phyloP scores from a whole-genome alignment of 1,140 invertebrate genomes.

The Drosophila micromelanica region DNA sequence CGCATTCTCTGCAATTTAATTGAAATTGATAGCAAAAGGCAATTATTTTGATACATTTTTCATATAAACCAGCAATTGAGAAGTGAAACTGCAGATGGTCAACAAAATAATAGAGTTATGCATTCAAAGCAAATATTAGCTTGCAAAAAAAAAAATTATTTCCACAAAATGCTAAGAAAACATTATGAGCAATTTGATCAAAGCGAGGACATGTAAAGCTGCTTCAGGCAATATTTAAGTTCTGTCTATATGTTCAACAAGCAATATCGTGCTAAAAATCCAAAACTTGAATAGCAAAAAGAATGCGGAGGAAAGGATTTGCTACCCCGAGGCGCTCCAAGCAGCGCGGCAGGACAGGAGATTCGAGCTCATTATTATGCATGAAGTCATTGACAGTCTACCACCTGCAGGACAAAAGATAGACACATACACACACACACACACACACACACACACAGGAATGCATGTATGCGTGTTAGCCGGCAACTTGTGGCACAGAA shows the following conservation, averaged over 20 bases:
- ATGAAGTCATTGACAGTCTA: constrained; percentile 78
- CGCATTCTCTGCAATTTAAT: constrained; percentile 51
- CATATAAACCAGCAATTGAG: constrained; percentile 6
- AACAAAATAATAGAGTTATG: constrained; percentile 62
- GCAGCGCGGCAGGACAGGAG: constrained; percentile 16
- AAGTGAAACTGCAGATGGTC: constrained; percentile 31
- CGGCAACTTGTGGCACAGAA: constrained; percentile 56
- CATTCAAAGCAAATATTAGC: constrained; percentile 66
- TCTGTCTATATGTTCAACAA: constrained; percentile 51
- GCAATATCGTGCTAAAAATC: constrained; percentile 72
- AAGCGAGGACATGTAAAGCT: constrained; percentile 48
- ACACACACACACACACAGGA: constrained; percentile 14
- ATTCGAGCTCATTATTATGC: constrained; percentile 72
- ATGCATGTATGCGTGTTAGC: constrained; percentile 5
- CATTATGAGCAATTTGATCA: constrained; percentile 51
- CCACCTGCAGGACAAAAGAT: constrained; percentile 76
- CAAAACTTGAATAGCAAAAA: constrained; percentile 65
- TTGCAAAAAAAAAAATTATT: constrained; percentile 31
- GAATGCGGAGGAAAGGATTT: constrained; percentile 62
- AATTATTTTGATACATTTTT: constrained; percentile 35
- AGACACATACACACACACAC: constrained; percentile 21
- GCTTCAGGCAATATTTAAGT: constrained; percentile 65
- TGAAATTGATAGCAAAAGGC: constrained; percentile 64
- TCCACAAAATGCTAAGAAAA: constrained; percentile 67
- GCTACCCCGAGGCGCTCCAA: constrained; percentile 26